These are phyloP conservation scores for Drosophila greeni DNA, from an alignment of 2,888 invertebrate genomes.

Conservation along the genomic window DNA sequence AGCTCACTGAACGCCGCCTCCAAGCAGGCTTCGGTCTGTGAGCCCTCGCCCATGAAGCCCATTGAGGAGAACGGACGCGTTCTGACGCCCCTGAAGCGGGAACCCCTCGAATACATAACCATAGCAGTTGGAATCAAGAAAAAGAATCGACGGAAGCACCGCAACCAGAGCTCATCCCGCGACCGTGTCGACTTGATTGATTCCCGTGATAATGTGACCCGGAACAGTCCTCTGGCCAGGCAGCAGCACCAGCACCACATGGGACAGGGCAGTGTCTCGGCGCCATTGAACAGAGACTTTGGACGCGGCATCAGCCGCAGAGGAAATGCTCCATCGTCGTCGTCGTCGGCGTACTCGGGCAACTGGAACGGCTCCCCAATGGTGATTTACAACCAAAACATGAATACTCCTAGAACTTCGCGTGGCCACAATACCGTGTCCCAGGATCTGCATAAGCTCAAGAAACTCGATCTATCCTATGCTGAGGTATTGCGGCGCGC, in stretches of 20 bases:
- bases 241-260: conserved; percentile 9
- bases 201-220: conserved; percentile 11
- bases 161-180: conserved; percentile 79
- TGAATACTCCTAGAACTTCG: conserved; percentile 58
- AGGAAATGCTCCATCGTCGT: conserved; percentile 18
- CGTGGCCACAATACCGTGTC: conserved; percentile 84
- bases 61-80: conserved; percentile 79
- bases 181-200: conserved; percentile 84
- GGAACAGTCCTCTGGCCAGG: conserved; percentile 12
- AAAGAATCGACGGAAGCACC: conserved; percentile 84
- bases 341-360: conserved; percentile 28
- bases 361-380: conserved; percentile 86
- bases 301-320: conserved; percentile 19
- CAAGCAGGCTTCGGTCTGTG: conserved; percentile 25
- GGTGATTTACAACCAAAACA: conserved; percentile 83
- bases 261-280: conserved; percentile 43
- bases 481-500: conserved; percentile 89
- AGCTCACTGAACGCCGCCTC: conserved; percentile 44
- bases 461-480: conserved; percentile 89
- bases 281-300: conserved; percentile 46
- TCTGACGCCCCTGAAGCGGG: conserved; percentile 84
- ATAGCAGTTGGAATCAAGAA: conserved; percentile 84
- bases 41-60: conserved; percentile 43
- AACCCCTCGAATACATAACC: conserved; percentile 87
- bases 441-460: conserved; percentile 89